Conservation (phyloP, 2,113 vertebrate genomes). For the Recurvirostra avosetta region DNA sequence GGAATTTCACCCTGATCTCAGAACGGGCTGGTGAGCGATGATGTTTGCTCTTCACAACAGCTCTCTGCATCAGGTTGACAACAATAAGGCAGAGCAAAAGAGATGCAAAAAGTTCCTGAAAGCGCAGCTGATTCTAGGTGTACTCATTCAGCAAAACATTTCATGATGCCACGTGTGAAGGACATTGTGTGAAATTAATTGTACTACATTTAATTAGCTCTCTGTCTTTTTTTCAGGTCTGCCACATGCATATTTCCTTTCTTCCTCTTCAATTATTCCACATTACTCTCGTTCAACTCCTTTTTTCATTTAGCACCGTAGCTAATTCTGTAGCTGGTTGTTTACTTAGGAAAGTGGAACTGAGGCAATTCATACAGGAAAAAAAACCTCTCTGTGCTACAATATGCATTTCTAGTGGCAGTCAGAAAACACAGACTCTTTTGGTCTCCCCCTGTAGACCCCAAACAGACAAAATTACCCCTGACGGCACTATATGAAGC, state of each 20-base stretch:
- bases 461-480: background rate
- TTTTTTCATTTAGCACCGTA: background rate
- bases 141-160: background rate
- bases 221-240: slow-evolving; percentile 20
- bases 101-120: background rate
- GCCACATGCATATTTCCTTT: background rate
- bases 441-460: background rate
- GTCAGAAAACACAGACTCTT: background rate
- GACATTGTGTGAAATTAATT: slow-evolving; percentile 7
- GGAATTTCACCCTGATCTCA: background rate
- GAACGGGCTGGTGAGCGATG: background rate
- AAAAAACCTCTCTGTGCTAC: background rate
- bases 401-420: background rate
- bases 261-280: background rate
- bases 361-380: background rate
- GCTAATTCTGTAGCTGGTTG: slow-evolving; percentile 6
- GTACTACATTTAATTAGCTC: slow-evolving; percentile 23
- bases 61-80: background rate
- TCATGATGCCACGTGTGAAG: background rate
- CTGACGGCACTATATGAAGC: background rate
- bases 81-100: background rate
- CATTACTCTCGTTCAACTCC: background rate
- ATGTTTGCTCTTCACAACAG: background rate
- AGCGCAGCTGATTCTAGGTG: fast-evolving
- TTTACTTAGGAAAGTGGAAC: background rate